phyloP scores from a whole-genome alignment of 2,113 vertebrate genomes.

The Microtus ochrogaster region DNA sequence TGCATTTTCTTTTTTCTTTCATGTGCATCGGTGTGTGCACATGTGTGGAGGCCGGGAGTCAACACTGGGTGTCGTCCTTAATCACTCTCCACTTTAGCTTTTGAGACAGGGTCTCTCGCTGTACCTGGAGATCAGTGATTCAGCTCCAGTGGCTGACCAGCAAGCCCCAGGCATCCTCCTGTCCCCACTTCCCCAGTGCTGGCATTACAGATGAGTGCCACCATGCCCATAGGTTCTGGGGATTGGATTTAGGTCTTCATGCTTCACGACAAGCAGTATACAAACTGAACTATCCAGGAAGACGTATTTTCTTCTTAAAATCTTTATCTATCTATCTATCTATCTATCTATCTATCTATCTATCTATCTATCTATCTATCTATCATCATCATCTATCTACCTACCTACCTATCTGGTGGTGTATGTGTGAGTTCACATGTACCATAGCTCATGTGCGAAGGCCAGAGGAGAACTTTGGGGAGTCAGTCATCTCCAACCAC shows the following conservation, averaged over 20 bases:
- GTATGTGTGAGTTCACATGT: neutral
- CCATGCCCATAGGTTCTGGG: too few species aligned
- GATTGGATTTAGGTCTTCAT: neutral
- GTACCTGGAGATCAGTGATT: neutral
- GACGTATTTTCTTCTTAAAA: neutral
- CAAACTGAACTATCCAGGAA: neutral
- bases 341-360: neutral
- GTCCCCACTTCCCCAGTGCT: neutral
- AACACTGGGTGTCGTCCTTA: neutral
- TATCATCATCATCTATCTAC: too few species aligned
- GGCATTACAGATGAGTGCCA: neutral
- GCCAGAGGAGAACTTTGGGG: neutral
- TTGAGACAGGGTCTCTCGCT: neutral
- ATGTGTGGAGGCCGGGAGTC: neutral
- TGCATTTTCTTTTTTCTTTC: neutral
- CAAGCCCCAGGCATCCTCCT: neutral
- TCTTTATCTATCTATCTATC: neutral
- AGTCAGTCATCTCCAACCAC: neutral
- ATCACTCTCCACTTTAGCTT: neutral
- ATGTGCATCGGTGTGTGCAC: neutral
- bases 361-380: too few species aligned
- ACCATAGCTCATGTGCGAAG: neutral
- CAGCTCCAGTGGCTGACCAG: neutral
- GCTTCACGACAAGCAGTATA: neutral
- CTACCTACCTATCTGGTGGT: too few species aligned